Evolutionary conservation across 2,797 vertebrate species (phyloP).

Genomic region (Onychomys leucogaster): DNA sequence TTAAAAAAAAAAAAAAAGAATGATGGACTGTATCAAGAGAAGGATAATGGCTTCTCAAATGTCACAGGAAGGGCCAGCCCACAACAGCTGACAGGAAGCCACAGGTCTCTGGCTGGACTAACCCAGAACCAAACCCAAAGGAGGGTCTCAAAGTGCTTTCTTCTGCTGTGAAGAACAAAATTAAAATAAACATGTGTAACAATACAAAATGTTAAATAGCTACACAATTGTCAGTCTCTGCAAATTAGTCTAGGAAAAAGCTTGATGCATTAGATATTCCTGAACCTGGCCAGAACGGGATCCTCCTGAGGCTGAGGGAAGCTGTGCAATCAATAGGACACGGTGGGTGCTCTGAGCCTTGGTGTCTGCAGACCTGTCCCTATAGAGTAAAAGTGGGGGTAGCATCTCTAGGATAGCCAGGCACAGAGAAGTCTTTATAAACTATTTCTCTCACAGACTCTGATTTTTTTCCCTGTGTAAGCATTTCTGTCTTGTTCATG

Average conservation of each 20-base stretch:
- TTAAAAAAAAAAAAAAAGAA: not conserved
- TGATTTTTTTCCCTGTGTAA: not conserved
- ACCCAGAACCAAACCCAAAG: no score
- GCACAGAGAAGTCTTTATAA: not conserved
- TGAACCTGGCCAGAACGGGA: not conserved
- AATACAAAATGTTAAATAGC: not conserved
- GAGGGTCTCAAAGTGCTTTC: not conserved
- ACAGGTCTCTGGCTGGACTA: no score
- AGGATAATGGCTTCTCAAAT: rapidly evolving
- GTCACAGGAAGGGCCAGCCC: rapidly evolving
- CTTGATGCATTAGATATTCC: not conserved
- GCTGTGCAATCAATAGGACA: not conserved
- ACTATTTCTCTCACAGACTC: not conserved
- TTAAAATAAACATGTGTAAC: not conserved
- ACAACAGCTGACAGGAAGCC: no score
- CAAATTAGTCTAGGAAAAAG: not conserved
- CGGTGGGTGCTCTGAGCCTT: not conserved
- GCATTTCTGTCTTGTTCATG: not conserved
- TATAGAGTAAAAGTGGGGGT: not conserved
- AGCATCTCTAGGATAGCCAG: not conserved
- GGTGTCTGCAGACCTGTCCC: not conserved
- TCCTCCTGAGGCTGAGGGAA: not conserved
- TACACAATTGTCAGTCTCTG: not conserved
- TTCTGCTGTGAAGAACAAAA: not conserved
- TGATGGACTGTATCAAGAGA: rapidly evolving